A percentile compares a stretch with the other conserved stretches of the same genome.
Conservation (phyloP, 23 tunicate species). For the Diplosoma virens region DNA sequence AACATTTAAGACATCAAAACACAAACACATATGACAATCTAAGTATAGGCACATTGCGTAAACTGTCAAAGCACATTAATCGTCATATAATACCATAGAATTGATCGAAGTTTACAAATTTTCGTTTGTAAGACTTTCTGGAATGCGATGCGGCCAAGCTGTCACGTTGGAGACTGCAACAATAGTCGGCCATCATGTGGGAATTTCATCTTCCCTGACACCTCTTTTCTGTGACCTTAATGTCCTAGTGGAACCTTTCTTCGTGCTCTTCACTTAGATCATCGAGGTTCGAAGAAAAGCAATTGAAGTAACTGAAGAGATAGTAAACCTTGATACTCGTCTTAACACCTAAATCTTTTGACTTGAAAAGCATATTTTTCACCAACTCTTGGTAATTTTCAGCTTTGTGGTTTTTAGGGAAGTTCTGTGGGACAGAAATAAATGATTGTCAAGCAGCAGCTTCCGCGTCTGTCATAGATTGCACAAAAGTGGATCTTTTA, state of each 20-base stretch:
- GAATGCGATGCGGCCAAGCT: slow-evolving; percentile 1
- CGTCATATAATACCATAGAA: not conserved
- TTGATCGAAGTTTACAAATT: not conserved
- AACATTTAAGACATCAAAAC: slow-evolving; percentile 1
- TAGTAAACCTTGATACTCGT: slow-evolving; percentile 23
- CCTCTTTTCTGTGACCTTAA: slow-evolving; percentile 1
- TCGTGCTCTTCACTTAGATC: not conserved
- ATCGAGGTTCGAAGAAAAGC: not conserved
- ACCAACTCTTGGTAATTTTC: slow-evolving; percentile 19
- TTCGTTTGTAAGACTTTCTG: slow-evolving; percentile 8
- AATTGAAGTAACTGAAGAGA: slow-evolving; percentile 4
- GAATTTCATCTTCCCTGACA: not conserved
- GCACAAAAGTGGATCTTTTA: not conserved
- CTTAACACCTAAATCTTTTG: slow-evolving; percentile 17
- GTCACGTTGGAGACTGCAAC: slow-evolving; percentile 1
- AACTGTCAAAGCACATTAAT: slow-evolving; percentile 7
- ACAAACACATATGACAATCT: not conserved
- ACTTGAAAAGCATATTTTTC: slow-evolving; percentile 16
- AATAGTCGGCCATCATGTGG: slow-evolving; percentile 4
- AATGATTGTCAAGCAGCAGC: slow-evolving; percentile 9
- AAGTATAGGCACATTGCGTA: not conserved
- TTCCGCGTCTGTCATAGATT: slow-evolving; percentile 10
- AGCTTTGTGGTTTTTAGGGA: not conserved
- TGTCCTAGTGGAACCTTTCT: slow-evolving; percentile 3
- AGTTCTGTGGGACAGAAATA: slow-evolving; percentile 13